Base-by-base conservation (phyloP, 2,888 invertebrate species). In the Rhorus exstirpatorius region DNA sequence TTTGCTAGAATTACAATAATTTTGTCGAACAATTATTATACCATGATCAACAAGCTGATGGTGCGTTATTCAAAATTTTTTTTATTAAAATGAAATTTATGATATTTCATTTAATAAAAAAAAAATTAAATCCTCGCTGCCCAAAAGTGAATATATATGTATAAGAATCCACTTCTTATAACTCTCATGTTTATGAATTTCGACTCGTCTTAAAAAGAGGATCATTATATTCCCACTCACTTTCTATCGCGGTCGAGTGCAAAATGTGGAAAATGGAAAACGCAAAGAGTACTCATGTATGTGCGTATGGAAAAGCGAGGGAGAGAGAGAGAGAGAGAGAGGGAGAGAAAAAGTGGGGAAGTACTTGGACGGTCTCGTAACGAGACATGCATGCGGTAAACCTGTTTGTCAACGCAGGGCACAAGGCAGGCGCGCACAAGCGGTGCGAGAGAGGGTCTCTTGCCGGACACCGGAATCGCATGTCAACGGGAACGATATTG, bases 401-500 rank as follows among this genome's bases (percentile, higher is more conserved):
- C 86, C 87, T 85, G 87, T 88, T 89, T 87, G 88, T 87, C 89
- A 87, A 81, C 83, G 85, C n/a, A n/a, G 75, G 71, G 65, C 55
- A 68, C 46, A 68, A 81, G 81, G 80, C 68, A 83, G 77, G 61
- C 70, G 55, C 60, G 67, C 60, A 67, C 46, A 67, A 24, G 21
- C 26, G 46, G 63, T n/a, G 71, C 35, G 55, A 26, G 38, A 31
- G n/a, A 44, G 55, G 26, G 44, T 41, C 51, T 74, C 61, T 74
- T 24, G 17, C 53, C 82, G 84, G 76, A 80, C 83, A 79, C 87
- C 87, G 87, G 88, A 89, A 88, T 88, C 86, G 86, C 89, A 87
- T 89, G 89, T 88, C 88, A 87, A 85, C 86, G 85, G 89, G 86
- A 86, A 84, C 86, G 86, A 86, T 89, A 89, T 86, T 83, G 83